Evolutionary conservation across 2,888 invertebrate species (phyloP).

Genomic region (Imbricaverruca yamaguchii): DNA sequence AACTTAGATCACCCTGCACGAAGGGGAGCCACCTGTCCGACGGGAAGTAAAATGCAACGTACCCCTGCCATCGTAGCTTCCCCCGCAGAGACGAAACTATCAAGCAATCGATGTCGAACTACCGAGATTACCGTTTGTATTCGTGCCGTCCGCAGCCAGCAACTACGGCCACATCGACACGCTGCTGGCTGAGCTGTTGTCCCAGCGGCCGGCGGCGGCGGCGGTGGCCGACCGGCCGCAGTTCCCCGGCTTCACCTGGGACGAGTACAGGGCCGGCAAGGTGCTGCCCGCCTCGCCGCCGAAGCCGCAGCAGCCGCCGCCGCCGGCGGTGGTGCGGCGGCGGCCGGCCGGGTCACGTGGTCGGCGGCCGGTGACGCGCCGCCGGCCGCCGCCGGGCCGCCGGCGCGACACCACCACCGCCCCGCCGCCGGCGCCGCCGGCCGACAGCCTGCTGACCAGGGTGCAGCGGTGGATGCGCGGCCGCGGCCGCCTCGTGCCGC

Average conservation of each 20-base stretch:
- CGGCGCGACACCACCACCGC: background rate
- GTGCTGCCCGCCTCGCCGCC: background rate
- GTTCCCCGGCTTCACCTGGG: conserved; percentile 20
- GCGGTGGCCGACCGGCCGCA: background rate
- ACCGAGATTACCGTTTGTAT: too few relatives aligned
- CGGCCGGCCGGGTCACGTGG: too few relatives aligned
- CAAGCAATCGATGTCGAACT: too few relatives aligned
- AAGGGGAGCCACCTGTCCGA: too few relatives aligned
- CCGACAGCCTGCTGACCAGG: background rate
- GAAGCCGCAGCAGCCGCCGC: background rate
- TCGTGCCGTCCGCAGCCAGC: background rate
- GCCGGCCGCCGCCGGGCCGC: background rate
- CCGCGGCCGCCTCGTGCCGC: conserved; percentile 4
- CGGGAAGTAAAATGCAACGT: too few relatives aligned
- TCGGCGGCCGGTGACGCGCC: background rate
- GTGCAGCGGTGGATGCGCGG: conserved; percentile 2
- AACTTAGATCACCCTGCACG: too few relatives aligned
- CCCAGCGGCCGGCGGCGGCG: background rate
- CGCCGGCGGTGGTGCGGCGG: background rate
- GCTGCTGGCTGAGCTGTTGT: conserved; percentile 1
- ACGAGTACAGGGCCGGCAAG: conserved; percentile 13
- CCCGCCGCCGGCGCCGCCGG: background rate
- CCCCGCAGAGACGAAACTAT: too few relatives aligned
- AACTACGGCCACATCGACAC: background rate
- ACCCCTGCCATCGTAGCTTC: too few relatives aligned